A percentile compares a stretch with the other conserved stretches of the same genome.
These are phyloP conservation scores for Eunapius fragilis DNA, from an alignment of 37 sponge, comb jelly and placozoan species.

Conservation along the genomic window DNA sequence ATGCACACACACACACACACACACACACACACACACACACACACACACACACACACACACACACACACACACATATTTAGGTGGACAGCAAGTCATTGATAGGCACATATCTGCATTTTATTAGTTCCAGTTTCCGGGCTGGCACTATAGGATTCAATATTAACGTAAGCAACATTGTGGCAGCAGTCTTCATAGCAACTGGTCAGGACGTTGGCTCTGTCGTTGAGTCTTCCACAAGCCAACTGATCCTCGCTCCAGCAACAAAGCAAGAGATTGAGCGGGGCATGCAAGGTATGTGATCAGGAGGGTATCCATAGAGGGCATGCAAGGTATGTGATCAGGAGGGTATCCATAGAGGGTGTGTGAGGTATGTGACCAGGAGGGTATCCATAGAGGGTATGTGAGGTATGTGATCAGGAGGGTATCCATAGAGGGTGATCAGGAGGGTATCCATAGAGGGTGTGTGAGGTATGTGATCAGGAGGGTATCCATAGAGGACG, in stretches of 20 bases:
- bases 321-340: too few relatives aligned
- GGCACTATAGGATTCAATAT: constrained; percentile 44
- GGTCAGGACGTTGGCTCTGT: constrained; percentile 77
- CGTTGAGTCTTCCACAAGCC: constrained; percentile 36
- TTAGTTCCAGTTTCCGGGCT: background rate
- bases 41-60: too few relatives aligned
- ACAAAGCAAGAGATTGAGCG: constrained; percentile 16
- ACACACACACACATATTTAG: constrained; percentile 21
- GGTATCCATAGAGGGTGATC: too few relatives aligned
- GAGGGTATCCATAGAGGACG: too few relatives aligned
- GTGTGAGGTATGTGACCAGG: too few relatives aligned
- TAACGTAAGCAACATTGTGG: constrained; percentile 49
- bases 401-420: too few relatives aligned
- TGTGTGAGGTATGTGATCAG: too few relatives aligned
- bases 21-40: too few relatives aligned
- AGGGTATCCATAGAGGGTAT: too few relatives aligned
- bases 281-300: background rate
- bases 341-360: too few relatives aligned
- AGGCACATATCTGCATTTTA: background rate
- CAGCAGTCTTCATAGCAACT: constrained; percentile 78
- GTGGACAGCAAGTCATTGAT: constrained; percentile 34
- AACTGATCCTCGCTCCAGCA: constrained; percentile 31
- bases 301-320: too few relatives aligned
- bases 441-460: too few relatives aligned
- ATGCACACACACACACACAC: background rate